These are phyloP conservation scores for Panzeria rudis DNA, from an alignment of 2,888 invertebrate species.

Conservation along the genomic window DNA sequence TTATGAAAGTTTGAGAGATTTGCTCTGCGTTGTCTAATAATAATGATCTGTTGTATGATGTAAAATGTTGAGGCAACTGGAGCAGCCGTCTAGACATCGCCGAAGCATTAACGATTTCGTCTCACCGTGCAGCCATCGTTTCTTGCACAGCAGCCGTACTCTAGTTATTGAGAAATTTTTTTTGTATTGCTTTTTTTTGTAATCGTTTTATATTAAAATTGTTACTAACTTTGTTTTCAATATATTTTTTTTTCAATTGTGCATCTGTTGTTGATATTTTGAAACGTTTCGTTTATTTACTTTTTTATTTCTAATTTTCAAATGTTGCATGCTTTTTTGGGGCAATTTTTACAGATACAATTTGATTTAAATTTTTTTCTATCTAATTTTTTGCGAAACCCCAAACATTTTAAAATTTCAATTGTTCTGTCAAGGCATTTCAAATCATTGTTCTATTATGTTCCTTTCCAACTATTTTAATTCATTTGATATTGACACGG, in stretches of 20 bases:
- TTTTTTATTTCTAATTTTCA: constrained; percentile 6
- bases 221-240: constrained; percentile 2
- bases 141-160: background rate
- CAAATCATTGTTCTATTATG: constrained; percentile 50
- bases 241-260: constrained; percentile 7
- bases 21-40: too few species aligned
- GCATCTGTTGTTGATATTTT: constrained; percentile 49
- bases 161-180: constrained; percentile 16
- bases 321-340: constrained; percentile 4
- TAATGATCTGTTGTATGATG: too few species aligned
- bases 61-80: too few species aligned
- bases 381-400: background rate
- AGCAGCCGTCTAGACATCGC: too few species aligned
- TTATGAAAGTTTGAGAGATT: too few species aligned
- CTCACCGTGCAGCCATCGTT: background rate
- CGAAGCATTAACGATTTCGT: background rate
- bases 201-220: constrained; percentile 1
- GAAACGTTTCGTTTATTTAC: constrained; percentile 20
- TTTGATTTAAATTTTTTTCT: background rate
- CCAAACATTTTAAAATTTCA: constrained; percentile 40
- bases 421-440: constrained; percentile 65
- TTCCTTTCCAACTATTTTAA: constrained; percentile 51
- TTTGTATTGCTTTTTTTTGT: background rate
- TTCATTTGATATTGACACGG: constrained; percentile 65
- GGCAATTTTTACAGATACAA: constrained; percentile 22